These are phyloP conservation scores for Acromyrmex heyeri DNA, from an alignment of 1,140 invertebrate genomes.

Conservation along the genomic window DNA sequence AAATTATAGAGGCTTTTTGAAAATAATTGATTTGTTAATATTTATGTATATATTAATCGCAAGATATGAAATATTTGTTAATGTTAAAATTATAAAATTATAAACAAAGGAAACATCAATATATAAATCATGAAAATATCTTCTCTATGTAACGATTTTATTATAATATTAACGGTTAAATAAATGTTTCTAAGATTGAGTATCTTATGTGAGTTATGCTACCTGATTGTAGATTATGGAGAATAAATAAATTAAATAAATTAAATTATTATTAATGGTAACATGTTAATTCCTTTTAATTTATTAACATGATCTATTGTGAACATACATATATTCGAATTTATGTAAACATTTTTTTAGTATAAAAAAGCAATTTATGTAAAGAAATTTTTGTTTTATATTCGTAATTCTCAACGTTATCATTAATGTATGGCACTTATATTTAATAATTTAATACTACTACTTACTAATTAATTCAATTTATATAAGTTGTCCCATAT, in stretches of 20 bases:
- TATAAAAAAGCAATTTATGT: not conserved
- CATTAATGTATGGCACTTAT: not conserved
- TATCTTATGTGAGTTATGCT: too few relatives aligned
- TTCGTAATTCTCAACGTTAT: not conserved
- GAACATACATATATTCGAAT: not conserved
- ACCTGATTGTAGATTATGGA: not conserved
- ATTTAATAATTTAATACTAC: not conserved
- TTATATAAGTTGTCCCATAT: not conserved
- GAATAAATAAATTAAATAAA: not conserved
- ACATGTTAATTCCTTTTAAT: too few relatives aligned
- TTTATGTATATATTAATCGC: not conserved
- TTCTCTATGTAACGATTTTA: not conserved
- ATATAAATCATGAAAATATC: not conserved
- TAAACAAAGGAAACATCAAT: not conserved
- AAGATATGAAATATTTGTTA: not conserved
- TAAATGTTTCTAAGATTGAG: not conserved
- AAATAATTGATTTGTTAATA: not conserved
- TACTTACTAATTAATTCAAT: not conserved
- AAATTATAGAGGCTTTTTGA: not conserved
- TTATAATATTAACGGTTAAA: conserved; percentile 18
- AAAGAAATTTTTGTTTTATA: not conserved
- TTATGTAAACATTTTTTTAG: not conserved
- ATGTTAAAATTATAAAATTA: not conserved
- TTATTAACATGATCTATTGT: too few relatives aligned
- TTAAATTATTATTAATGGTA: not conserved